Base-by-base conservation (phyloP, 1,140 invertebrate genomes). In the Drosophila yakuba region DNA sequence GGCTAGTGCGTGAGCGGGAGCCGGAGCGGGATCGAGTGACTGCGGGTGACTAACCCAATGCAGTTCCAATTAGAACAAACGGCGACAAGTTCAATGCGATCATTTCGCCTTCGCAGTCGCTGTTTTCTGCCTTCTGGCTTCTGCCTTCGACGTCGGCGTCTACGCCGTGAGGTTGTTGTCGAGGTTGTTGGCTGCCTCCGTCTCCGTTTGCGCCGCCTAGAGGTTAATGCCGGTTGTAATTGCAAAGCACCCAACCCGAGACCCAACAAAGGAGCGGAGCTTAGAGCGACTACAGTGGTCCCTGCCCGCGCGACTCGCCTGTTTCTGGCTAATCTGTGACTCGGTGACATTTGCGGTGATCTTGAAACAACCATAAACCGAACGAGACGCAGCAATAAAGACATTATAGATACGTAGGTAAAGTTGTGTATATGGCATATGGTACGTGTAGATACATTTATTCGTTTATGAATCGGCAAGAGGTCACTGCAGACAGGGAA, bases 41-140 rank as follows among this genome's bases (percentile, higher is more conserved):
- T 36, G 32, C 32, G 56, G 20, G 69, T 74, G 80, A 66, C 56
- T 76, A 69, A 75, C 62, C 66, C 66, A 64, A 45, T 85, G 73
- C 79, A 86, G 62, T 50, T 78, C 62, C 83, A 89, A 86, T 88
- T 88, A 86, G 83, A 86, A 86, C 71, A 79, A 79, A 88, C 66
- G 74, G 59, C 67, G 67, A 71, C 64, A 71, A 80, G 83, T 74
- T 86, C 64, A 67, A 68, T 72, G 61, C 55, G 80, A 79, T 83
- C 80, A 74, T 63, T 72, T 44, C 50, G 50, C 41, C 66, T 68
- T 75, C 62, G 44, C 11, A 23, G 56, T 10, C 15, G 20, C 23
- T 41, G 11, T 17, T 36, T 48, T 25, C 45, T 41, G 28, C 15
- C 48, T 51, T 28, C 43, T 20, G 20, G 20, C 48, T 51, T 28